Base-by-base conservation (phyloP, 2,113 vertebrate genomes). In the Picathartes gymnocephalus region DNA sequence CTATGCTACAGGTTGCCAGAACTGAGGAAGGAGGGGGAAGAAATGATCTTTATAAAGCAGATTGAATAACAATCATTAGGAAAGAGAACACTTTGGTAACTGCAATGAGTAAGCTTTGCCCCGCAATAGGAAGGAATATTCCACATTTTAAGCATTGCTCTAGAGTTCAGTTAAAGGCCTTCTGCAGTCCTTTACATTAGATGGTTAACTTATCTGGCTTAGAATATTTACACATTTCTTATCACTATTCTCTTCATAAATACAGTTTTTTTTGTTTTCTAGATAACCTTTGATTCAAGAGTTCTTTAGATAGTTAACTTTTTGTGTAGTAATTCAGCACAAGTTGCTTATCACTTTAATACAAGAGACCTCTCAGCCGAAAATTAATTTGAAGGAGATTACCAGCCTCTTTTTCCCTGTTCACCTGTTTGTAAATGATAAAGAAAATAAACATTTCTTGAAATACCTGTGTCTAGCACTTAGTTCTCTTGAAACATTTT, bases 381-480 rank as follows among this genome's bases (percentile, higher is more conserved):
- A 98, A 98, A 98, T 97, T 97, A 98, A 98, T 98, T 97, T 98
- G 74, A 96, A 81, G 69, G 70, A 97, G 81, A 96, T 86, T 92
- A 84, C 35, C 91, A 96, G 86, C 65, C 89, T 96, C 76, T 97
- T 95, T 96, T 96, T 82, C 84, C 64, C 80, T 88, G 82, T 93
- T 98, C 95, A 97, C 88, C 97, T 98, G 97, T 97, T 97, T 97
- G 93, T 96, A 97, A 98, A 98, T 93, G 96, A 97, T 97, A 98
- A 98, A 96, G 77, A 18, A 97, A 97, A 96, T 96, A 97, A 97
- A 96, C 87, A 97, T 89, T 86, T 77, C 74, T 95, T 97, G 94
- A 97, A 97, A 97, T 97, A 97, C 86, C 93, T 90, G 27, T 69
- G 40, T 92, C 73, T 76, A 94, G 80, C 39, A n/a, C 92, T 92